These are phyloP conservation scores for Beroe forskalii DNA, from an alignment of 37 sponge, comb jelly and placozoan species.

Conservation along the genomic window DNA sequence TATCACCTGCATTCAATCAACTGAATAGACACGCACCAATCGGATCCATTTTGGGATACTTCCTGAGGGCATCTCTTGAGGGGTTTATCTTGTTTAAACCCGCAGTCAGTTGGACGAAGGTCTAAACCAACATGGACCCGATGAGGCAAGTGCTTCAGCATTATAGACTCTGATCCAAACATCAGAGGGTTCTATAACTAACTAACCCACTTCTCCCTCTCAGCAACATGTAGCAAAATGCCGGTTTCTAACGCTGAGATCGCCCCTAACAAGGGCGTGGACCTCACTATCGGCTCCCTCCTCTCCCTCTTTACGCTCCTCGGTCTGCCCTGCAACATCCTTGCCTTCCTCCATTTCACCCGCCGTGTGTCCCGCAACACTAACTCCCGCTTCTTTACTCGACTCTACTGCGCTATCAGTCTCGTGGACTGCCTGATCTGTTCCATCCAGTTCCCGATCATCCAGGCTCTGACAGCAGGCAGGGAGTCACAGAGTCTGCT, in stretches of 20 bases:
- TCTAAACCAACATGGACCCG: too few species aligned
- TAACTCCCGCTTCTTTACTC: slow-evolving; percentile 10
- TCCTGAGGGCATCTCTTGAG: too few species aligned
- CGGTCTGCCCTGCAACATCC: slow-evolving; percentile 17
- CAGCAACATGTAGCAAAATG: too few species aligned
- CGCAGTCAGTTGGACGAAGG: too few species aligned
- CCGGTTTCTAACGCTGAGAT: neutral
- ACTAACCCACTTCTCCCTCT: too few species aligned
- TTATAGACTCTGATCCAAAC: too few species aligned
- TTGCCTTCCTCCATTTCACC: neutral
- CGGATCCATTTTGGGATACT: too few species aligned
- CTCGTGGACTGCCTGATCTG: slow-evolving; percentile 24
- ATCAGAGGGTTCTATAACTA: neutral
- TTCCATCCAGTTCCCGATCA: neutral
- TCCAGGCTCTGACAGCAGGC: neutral
- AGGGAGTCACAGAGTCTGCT: neutral
- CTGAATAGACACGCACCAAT: too few species aligned
- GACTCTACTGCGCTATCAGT: slow-evolving; percentile 16
- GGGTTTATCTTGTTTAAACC: too few species aligned
- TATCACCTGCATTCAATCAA: too few species aligned
- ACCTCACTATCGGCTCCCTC: neutral
- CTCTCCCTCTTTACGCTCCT: neutral
- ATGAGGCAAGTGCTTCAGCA: too few species aligned
- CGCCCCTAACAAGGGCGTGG: neutral
- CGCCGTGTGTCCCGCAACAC: neutral